Conservation (phyloP, 2,888 invertebrate genomes). For the Acheta domesticus region DNA sequence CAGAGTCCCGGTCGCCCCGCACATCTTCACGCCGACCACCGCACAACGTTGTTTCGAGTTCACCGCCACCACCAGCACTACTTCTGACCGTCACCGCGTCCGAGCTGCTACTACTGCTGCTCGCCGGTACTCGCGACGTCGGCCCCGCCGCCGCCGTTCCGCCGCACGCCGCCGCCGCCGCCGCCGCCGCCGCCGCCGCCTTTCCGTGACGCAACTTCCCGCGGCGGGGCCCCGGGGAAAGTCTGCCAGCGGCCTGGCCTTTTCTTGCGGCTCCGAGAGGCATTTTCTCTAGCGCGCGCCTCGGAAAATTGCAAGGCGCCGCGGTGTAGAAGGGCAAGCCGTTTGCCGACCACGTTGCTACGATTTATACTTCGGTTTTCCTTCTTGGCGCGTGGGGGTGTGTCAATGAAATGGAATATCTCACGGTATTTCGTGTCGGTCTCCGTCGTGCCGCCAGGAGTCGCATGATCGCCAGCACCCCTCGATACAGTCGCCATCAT, state of each 20-base stretch:
- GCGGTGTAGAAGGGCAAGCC: no score
- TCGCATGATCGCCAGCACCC: no score
- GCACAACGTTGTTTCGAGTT: neutral
- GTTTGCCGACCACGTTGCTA: no score
- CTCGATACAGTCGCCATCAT: no score
- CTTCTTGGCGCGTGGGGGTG: no score
- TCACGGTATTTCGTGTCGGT: no score
- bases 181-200: conserved; percentile 24
- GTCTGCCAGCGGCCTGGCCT: neutral
- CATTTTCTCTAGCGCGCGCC: no score
- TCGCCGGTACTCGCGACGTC: neutral
- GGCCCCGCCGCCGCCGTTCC: neutral
- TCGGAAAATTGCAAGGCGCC: no score
- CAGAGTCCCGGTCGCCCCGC: neutral
- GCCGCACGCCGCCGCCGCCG: neutral
- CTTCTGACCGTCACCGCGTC: neutral
- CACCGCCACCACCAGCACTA: neutral
- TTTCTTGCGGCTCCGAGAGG: no score
- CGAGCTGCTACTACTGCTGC: neutral
- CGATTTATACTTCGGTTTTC: no score
- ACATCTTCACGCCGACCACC: neutral
- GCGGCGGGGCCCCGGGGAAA: conserved; percentile 23
- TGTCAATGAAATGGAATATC: no score
- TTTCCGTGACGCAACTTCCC: conserved; percentile 31
- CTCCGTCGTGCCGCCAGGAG: no score